A percentile compares a stretch with the other conserved stretches of the same genome.
Evolutionary conservation across 2,888 invertebrate species (phyloP).

Genomic region (Asteroscopus sphinx): DNA sequence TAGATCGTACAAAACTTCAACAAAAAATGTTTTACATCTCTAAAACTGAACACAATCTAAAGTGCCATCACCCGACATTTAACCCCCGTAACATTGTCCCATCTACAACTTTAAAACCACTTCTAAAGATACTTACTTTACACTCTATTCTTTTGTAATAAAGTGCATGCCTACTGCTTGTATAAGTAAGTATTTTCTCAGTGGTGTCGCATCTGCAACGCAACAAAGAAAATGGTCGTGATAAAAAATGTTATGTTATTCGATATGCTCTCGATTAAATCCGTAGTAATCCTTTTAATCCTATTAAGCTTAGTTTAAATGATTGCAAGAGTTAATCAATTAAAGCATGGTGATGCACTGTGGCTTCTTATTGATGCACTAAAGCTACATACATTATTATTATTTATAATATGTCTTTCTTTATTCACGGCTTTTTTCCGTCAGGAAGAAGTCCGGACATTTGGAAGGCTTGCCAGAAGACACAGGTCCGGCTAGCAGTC

Average conservation of each 20-base stretch:
- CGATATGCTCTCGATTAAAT: slow-evolving; percentile 41
- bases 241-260: slow-evolving; percentile 42
- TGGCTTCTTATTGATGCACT: neutral
- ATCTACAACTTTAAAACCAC: slow-evolving; percentile 4
- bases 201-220: slow-evolving; percentile 18
- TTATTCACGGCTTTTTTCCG: too few species aligned
- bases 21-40: slow-evolving; percentile 26
- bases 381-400: too few species aligned
- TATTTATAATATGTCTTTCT: too few species aligned
- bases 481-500: too few species aligned
- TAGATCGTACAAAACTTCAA: slow-evolving; percentile 1
- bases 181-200: slow-evolving; percentile 1
- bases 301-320: slow-evolving; percentile 34
- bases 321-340: slow-evolving; percentile 31
- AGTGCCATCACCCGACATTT: slow-evolving; percentile 55
- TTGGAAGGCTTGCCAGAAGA: too few species aligned
- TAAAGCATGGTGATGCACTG: slow-evolving; percentile 10
- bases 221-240: slow-evolving; percentile 36
- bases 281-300: slow-evolving; percentile 42
- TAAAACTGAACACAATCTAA: slow-evolving; percentile 37
- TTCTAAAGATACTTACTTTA: neutral
- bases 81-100: slow-evolving; percentile 39
- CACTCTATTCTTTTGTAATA: slow-evolving; percentile 18
- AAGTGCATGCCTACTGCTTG: neutral
- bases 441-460: too few species aligned